phyloP scores from a whole-genome alignment of 2,113 vertebrate species.

The Saccopteryx leptura region DNA sequence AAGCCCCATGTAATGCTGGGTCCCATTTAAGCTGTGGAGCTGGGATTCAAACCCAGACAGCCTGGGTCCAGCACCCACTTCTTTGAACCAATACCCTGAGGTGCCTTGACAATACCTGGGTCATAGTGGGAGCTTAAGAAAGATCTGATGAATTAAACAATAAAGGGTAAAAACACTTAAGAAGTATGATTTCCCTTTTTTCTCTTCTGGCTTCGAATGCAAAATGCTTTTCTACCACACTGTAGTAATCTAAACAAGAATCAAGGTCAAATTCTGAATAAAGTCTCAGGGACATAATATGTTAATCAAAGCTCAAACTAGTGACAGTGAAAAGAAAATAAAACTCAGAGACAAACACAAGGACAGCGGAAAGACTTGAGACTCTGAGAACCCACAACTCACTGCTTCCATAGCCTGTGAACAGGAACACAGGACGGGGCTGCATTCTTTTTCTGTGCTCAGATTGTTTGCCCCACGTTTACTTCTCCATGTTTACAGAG shows the following conservation, averaged over 20 bases:
- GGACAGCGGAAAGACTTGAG: not conserved
- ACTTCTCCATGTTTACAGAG: conserved; percentile 13
- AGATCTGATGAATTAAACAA: not conserved
- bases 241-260: conserved; percentile 24
- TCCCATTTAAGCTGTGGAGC: not conserved
- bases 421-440: not conserved
- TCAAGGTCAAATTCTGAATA: not conserved
- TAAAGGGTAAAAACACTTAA: not conserved
- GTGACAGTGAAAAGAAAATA: not conserved
- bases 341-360: not conserved
- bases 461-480: not conserved
- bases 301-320: not conserved
- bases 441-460: not conserved
- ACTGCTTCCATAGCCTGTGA: not conserved
- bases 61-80: not conserved
- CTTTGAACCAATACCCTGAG: not conserved
- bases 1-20: not conserved
- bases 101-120: not conserved
- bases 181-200: not conserved
- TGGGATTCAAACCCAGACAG: not conserved
- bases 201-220: conserved; percentile 4
- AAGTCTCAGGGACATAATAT: not conserved
- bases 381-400: not conserved
- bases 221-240: conserved; percentile 22
- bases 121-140: not conserved